These are phyloP conservation scores for Bos taurus DNA, from an alignment of 2,113 vertebrate genomes.

Conservation along the genomic window ARS-UCD2.0 NC_037354.1:42366001-42366500, in stretches of 20 bases:
- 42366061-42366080: background rate
- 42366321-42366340: background rate
- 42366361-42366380: background rate
- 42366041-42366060: background rate
- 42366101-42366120: background rate
- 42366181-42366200: background rate
- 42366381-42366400: background rate
- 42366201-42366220: background rate
- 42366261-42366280: background rate
- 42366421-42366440: background rate
- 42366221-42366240: background rate
- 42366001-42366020: background rate
- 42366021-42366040: background rate
- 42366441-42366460: background rate
- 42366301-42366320: background rate
- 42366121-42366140: background rate
- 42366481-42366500: background rate
- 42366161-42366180: background rate
- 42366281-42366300: background rate
- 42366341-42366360: background rate
- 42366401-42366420: background rate
- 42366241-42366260: background rate
- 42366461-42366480: background rate
- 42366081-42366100: background rate
- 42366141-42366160: background rate